Percentiles rank a stretch among this genome's conserved stretches.
Conservation (phyloP, 2,888 invertebrate genomes). For the Pseudococcus longispinus region DNA sequence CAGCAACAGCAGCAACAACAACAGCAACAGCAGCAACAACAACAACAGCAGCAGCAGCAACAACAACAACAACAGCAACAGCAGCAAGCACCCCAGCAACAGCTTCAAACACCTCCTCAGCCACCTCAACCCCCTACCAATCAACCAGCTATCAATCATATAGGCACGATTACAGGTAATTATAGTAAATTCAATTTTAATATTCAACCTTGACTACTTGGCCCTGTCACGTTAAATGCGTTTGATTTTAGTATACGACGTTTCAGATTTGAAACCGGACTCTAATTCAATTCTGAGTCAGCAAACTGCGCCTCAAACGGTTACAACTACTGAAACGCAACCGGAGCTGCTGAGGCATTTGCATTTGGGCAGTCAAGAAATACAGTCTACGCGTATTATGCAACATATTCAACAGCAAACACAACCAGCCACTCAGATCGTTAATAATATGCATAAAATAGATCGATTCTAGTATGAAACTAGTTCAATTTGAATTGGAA, state of each 20-base stretch:
- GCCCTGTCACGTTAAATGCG: not conserved
- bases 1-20: constrained; percentile 52
- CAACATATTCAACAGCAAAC: constrained; percentile 48
- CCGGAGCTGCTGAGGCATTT: constrained; percentile 54
- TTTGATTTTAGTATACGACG: constrained; percentile 51
- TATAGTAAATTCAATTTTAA: not conserved
- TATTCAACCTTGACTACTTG: not conserved
- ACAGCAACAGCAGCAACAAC: constrained; percentile 45
- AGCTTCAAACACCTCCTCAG: not conserved
- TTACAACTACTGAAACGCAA: constrained; percentile 37
- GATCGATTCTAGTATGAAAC: constrained; percentile 42
- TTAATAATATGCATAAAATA: constrained; percentile 46
- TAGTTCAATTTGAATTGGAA: not conserved
- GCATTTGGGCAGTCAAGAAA: constrained; percentile 49
- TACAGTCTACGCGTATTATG: constrained; percentile 52
- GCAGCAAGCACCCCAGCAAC: not conserved
- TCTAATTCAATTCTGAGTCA: constrained; percentile 8
- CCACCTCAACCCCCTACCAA: constrained; percentile 15
- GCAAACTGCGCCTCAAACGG: constrained; percentile 31
- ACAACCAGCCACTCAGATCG: constrained; percentile 32
- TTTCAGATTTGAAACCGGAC: constrained; percentile 47
- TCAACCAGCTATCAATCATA: constrained; percentile 47
- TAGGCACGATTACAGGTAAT: constrained; percentile 39
- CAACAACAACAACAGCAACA: constrained; percentile 26
- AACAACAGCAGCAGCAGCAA: constrained; percentile 31